Evolutionary conservation across 2,888 invertebrate species (phyloP).

Genomic region (Drosophila kuntzei): DNA sequence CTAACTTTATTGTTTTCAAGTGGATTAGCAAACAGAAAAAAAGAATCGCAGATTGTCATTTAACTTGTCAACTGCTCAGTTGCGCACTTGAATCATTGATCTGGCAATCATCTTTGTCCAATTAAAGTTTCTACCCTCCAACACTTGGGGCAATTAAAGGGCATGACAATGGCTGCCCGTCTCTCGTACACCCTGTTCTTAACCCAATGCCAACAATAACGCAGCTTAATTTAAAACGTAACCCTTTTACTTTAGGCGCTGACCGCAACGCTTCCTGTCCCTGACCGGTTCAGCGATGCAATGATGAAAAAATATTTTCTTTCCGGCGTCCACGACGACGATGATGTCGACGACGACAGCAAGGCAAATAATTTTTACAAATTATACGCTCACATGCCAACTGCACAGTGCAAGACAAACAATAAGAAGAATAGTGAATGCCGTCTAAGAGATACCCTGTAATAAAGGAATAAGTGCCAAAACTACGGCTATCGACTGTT

Average conservation of each 20-base stretch:
- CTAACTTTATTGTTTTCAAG: constrained; percentile 21
- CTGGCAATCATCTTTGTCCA: constrained; percentile 62
- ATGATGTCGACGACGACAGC: constrained; percentile 56
- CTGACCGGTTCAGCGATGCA: constrained; percentile 56
- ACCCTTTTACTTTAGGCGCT: constrained; percentile 73
- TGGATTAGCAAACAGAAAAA: constrained; percentile 29
- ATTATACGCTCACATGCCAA: constrained; percentile 77
- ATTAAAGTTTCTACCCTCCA: constrained; percentile 52
- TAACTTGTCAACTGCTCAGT: constrained; percentile 6
- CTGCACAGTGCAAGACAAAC: constrained; percentile 62
- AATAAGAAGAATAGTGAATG: constrained; percentile 11
- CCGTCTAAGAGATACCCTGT: background rate
- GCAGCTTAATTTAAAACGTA: constrained; percentile 73
- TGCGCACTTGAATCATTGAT: constrained; percentile 44
- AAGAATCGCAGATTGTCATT: background rate
- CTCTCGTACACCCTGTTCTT: background rate
- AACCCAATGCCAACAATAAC: constrained; percentile 46
- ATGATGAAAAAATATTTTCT: constrained; percentile 71
- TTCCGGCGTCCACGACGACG: constrained; percentile 38
- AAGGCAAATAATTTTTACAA: constrained; percentile 77
- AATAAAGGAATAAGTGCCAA: too few relatives aligned
- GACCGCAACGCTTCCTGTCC: constrained; percentile 71
- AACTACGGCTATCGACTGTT: too few relatives aligned
- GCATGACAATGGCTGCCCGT: constrained; percentile 20
- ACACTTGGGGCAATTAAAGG: constrained; percentile 67